Conservation (phyloP, 35 echinoderm and acorn worm species). For the Ophiothrix spiculata region DNA sequence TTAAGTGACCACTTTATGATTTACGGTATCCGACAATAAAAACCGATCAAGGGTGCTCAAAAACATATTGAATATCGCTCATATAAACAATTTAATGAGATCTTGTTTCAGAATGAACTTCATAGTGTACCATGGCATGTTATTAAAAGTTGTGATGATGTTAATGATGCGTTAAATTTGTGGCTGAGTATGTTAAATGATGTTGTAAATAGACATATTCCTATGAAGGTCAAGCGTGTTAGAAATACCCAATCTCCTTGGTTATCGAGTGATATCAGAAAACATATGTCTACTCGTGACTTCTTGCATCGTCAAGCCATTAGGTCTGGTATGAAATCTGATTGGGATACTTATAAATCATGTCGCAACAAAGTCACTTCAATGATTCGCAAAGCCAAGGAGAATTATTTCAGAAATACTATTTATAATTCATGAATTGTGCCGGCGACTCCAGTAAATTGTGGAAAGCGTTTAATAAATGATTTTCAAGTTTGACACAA, state of each 20-base stretch:
- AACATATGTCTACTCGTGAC: neutral
- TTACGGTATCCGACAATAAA: neutral
- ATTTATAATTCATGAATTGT: neutral
- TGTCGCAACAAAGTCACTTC: neutral
- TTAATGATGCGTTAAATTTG: neutral
- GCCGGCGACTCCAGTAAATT: neutral
- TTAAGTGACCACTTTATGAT: conserved; percentile 3
- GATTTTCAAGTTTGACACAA: no score
- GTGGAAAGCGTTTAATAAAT: neutral
- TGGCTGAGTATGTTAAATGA: neutral
- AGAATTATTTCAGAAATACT: neutral
- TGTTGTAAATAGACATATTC: neutral
- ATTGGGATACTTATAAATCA: neutral
- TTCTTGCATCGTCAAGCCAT: neutral
- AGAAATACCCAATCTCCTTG: neutral
- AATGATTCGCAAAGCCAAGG: neutral
- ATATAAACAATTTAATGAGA: neutral
- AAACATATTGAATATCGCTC: neutral
- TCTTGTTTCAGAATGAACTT: neutral
- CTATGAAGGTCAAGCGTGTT: neutral
- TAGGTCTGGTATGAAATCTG: neutral
- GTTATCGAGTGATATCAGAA: neutral
- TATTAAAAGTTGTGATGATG: neutral
- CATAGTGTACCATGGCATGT: neutral
- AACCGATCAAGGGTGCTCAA: neutral